Percentiles rank a stretch among this genome's conserved stretches.
phyloP scores from a whole-genome alignment of 2,113 vertebrate genomes.

The Anser brachyrhynchus region DNA sequence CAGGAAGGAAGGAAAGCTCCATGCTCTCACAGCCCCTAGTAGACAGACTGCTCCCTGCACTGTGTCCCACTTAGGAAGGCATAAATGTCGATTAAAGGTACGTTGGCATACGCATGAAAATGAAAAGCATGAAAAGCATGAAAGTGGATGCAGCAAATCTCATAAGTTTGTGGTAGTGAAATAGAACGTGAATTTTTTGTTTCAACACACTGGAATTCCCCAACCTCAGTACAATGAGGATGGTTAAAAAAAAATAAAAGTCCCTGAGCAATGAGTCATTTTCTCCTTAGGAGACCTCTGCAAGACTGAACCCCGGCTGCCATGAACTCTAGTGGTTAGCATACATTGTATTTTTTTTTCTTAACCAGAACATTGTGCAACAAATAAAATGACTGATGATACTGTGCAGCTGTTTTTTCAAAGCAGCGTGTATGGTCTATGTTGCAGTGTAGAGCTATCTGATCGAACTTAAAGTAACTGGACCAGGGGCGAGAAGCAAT shows the following conservation, averaged over 20 bases:
- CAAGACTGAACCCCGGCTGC: background rate
- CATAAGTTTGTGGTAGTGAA: background rate
- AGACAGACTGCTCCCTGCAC: background rate
- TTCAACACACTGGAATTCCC: conserved; percentile 29
- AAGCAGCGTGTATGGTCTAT: background rate
- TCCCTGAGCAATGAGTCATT: conserved; percentile 46
- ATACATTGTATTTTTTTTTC: background rate
- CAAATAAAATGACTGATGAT: background rate
- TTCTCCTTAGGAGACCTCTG: background rate
- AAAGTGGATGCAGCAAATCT: background rate
- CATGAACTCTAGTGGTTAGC: background rate
- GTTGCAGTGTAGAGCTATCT: background rate
- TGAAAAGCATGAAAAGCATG: too few relatives aligned
- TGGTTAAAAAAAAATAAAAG: background rate
- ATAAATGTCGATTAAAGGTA: background rate
- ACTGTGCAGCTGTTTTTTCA: background rate
- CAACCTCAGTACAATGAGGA: background rate
- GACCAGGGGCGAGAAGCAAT: background rate
- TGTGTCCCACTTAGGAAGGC: background rate
- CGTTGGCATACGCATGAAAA: background rate
- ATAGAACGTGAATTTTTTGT: background rate
- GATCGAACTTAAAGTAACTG: background rate
- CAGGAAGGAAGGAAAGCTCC: background rate
- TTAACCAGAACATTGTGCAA: background rate
- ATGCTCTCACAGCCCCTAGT: background rate